Base-by-base conservation (phyloP, 2,113 vertebrate genomes). In the Microcebus jonahi region DNA sequence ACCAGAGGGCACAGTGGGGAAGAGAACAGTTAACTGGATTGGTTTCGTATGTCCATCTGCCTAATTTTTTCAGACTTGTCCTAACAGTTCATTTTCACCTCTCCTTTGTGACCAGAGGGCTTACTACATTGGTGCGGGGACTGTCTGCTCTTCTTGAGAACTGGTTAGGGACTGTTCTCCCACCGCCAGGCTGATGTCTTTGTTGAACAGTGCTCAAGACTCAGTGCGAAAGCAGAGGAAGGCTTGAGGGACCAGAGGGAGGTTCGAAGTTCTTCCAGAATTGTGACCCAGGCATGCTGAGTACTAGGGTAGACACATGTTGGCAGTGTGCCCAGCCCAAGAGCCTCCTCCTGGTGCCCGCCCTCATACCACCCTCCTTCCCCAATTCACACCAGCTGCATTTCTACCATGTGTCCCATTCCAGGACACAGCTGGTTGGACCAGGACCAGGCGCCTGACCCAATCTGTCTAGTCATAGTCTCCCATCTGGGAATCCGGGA, bases 401-500 rank as follows among this genome's bases (percentile, higher is more conserved):
- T 75, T 2, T 23, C 1, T 14, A 1, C 13, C 14, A 1, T 50
- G 2, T 57, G 29, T 34, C 36, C 20, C 1, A 0, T 27, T 63
- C 48, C 5, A 9, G 53, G 57, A 25, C 59, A 88, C n/a, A 50
- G 77, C 1, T 71, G 29, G 68, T 18, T 17, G 63, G 53, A 55
- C 7, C 67, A 68, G 20, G 27, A 14, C 67, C 10, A 50, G 18
- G 50, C 7, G 6, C 2, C 27, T 53, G 59, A 57, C 34, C 11
- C 8, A 59, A n/a, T 45, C 5, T 45, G 2, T 50, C 2, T 18
- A 27, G 39, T 31, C 14, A 27, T 3, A 21, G 1, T 76, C 61
- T 92, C 39, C 31, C 39, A 71, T 3, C 39, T 55, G 61, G 42
- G 21, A 77, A 45, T 57, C 31, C 48, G 50, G 27, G 82, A 68